Base-by-base conservation (phyloP, 2,113 vertebrate genomes). In the Pseudois nayaur region DNA sequence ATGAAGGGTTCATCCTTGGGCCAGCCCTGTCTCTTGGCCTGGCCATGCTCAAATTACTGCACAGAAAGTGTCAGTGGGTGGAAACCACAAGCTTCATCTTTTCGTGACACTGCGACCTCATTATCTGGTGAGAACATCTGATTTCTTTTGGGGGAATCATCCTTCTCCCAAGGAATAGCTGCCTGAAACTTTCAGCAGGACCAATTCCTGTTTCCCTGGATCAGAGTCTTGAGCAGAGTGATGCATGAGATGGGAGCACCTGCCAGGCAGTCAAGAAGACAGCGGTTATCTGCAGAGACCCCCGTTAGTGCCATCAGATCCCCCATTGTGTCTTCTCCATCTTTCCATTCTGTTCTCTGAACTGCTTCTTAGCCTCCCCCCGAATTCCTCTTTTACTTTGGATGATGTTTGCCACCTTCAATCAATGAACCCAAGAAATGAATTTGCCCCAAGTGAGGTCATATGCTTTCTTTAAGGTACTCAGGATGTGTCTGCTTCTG, bases 271-370 rank as follows among this genome's bases (percentile, higher is more conserved):
- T 11, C 57, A 45, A 9, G 31, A 5, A 95, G 59, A 60, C n/a
- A 40, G n/a, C 1, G 2, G 15, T 40, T 84, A 14, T 93, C 54
- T 7, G 54, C 45, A 92, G n/a, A 64, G 8, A 5, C 2, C 7
- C 0, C 25, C 17, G 1, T 59, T 57, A 0, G 0, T 2, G 3
- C 43, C 62, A 3, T 10, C 5, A 17, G 21, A 29, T 2, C 0
- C 27, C 50, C 27, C 8, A 48, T 3, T 8, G 31, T 57, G 6
- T 12, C 33, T 14, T 19, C 21, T 36, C 48, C 40, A 83, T 7
- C 31, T 62, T 79, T 50, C 9, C 9, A 33, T 79, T 55, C 48
- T 27, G 1, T 21, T 84, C 52, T 57, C 33, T 31, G 8, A 86
- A n/a, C 6, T 2, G n/a, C 5, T 89, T 88, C 59, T 27, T 36